Evolutionary conservation across 2,113 vertebrate species (phyloP).

Genomic region (Epinephelus cyanopodus): DNA sequence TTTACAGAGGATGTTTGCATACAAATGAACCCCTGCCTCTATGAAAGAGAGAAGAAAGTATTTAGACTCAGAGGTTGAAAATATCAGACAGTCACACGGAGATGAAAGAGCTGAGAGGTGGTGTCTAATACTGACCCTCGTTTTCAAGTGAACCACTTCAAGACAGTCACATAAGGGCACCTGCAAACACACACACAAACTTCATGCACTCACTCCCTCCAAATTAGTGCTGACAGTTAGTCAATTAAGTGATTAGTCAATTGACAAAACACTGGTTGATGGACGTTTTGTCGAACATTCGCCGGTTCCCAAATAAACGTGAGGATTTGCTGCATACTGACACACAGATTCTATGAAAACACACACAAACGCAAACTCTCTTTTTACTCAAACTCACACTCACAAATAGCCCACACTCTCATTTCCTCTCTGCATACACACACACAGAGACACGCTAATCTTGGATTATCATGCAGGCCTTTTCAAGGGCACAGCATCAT

Average conservation of each 20-base stretch:
- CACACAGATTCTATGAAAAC: not conserved
- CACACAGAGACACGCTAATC: slow-evolving; percentile 56
- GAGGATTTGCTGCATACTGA: not conserved
- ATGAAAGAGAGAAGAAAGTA: not conserved
- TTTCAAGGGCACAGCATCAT: slow-evolving; percentile 77
- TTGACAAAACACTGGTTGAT: not conserved
- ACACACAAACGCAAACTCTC: slow-evolving; percentile 22
- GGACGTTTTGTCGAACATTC: slow-evolving; percentile 5
- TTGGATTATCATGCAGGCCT: slow-evolving; percentile 76
- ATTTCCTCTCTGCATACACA: slow-evolving; percentile 33
- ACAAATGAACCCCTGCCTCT: slow-evolving; percentile 39
- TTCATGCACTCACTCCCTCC: not conserved
- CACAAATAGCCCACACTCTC: slow-evolving; percentile 46
- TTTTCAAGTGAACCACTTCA: not conserved
- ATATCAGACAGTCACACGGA: not conserved
- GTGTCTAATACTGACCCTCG: not conserved
- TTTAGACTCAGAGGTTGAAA: not conserved
- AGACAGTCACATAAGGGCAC: not conserved
- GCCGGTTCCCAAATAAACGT: slow-evolving; percentile 13
- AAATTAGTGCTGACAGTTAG: not conserved
- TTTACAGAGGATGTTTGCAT: slow-evolving; percentile 42
- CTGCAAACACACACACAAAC: not conserved
- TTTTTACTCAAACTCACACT: slow-evolving; percentile 32
- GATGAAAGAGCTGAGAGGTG: slow-evolving; percentile 10
- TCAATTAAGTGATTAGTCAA: not conserved